phyloP scores from a whole-genome alignment of 2,113 vertebrate species.

The Rutilus rutilus region DNA sequence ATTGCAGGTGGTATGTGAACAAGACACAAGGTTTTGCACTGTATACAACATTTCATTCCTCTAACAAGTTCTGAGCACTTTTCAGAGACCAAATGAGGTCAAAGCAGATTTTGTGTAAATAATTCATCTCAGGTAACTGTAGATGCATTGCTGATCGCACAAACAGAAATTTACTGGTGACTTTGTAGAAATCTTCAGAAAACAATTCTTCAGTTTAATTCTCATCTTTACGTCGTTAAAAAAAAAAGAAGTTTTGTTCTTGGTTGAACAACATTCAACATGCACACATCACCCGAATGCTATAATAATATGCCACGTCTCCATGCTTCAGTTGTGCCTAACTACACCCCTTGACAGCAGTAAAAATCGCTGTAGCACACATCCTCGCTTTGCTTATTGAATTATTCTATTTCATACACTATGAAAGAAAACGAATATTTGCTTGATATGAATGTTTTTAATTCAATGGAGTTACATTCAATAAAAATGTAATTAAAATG shows the following conservation, averaged over 20 bases:
- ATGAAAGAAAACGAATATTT: conserved; percentile 9
- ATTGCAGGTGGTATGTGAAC: conserved; percentile 1
- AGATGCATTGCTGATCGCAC: conserved; percentile 8
- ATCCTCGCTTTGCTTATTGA: background rate
- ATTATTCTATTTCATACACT: background rate
- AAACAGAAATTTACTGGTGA: background rate
- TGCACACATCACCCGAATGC: background rate
- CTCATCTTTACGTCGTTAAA: background rate
- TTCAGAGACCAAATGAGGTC: background rate
- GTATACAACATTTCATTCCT: background rate
- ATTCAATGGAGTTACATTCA: conserved; percentile 9
- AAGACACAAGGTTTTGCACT: background rate
- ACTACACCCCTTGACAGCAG: background rate
- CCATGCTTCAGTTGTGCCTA: conserved; percentile 10
- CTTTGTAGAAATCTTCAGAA: background rate
- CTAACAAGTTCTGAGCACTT: background rate
- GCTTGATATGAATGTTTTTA: background rate
- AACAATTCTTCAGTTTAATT: background rate
- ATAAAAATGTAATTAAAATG: background rate
- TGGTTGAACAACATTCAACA: background rate
- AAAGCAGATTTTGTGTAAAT: conserved; percentile 12
- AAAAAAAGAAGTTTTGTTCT: background rate
- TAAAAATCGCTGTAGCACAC: background rate
- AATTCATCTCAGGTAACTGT: conserved; percentile 10
- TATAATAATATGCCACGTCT: background rate